Evolutionary conservation across 2,113 vertebrate species (phyloP).

Genomic region (Pogona vitticeps): DNA sequence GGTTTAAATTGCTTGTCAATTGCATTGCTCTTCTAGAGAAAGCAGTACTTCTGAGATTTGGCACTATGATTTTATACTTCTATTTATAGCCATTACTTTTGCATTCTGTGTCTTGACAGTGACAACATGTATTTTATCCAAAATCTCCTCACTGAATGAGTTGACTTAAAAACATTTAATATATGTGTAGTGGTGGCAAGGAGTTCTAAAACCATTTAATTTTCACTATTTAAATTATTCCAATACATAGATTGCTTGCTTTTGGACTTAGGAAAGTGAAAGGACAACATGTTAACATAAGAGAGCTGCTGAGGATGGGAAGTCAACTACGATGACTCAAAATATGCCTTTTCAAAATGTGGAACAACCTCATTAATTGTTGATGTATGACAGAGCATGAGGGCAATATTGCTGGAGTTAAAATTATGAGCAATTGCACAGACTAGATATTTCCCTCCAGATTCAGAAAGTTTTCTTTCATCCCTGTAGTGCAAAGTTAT

Average conservation of each 20-base stretch:
- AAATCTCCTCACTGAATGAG: constrained; percentile 62
- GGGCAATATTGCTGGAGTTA: background rate
- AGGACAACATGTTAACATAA: constrained; percentile 41
- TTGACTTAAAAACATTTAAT: constrained; percentile 58
- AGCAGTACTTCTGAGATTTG: constrained; percentile 72
- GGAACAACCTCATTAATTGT: constrained; percentile 32
- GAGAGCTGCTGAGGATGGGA: constrained; percentile 7
- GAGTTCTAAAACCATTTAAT: constrained; percentile 54
- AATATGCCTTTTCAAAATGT: constrained; percentile 19
- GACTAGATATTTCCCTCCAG: background rate
- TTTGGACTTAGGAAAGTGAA: constrained; percentile 33
- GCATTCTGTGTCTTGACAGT: constrained; percentile 68
- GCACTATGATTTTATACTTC: constrained; percentile 74
- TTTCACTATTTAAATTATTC: constrained; percentile 47
- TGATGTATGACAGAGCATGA: constrained; percentile 31
- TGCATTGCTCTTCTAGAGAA: constrained; percentile 72
- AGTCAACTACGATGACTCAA: constrained; percentile 39
- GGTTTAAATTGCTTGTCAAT: constrained; percentile 83
- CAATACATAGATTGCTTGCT: constrained; percentile 12
- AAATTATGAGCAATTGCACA: constrained; percentile 26
- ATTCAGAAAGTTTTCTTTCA: constrained; percentile 10
- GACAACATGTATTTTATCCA: constrained; percentile 64
- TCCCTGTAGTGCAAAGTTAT: background rate
- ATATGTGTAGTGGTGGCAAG: constrained; percentile 19
- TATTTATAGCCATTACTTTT: constrained; percentile 80